Conservation (phyloP, 2,797 vertebrate species). For the Sebastiscus albofasciatus region DNA sequence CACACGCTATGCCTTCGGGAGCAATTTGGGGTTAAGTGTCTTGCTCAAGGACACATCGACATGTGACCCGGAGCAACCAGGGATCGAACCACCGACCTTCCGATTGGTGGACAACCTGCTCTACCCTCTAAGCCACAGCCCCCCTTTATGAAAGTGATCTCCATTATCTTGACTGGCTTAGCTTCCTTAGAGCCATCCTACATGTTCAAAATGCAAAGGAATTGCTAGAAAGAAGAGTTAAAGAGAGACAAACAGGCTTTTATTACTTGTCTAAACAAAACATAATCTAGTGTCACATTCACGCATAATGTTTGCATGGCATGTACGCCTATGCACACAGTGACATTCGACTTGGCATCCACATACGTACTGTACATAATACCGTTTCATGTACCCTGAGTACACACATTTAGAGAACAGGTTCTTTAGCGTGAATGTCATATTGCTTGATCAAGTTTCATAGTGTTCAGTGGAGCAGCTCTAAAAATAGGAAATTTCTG, state of each 20-base stretch:
- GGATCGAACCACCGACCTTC: too few relatives aligned
- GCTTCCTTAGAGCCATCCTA: neutral
- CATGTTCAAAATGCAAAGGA: neutral
- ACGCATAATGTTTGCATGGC: neutral
- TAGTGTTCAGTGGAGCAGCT: slow-evolving; percentile 2
- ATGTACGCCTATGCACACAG: neutral
- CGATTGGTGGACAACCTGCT: too few relatives aligned
- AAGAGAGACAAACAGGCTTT: neutral
- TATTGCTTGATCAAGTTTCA: slow-evolving; percentile 34
- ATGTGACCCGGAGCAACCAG: too few relatives aligned
- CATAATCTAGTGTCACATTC: slow-evolving; percentile 14
- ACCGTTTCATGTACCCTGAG: slow-evolving; percentile 26
- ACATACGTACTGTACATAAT: neutral
- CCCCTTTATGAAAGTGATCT: neutral
- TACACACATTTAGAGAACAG: neutral
- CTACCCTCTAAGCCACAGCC: too few relatives aligned
- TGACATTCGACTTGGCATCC: slow-evolving; percentile 5
- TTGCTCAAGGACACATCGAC: too few relatives aligned
- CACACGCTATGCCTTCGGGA: too few relatives aligned
- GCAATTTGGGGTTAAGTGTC: too few relatives aligned
- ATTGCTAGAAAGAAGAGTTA: neutral
- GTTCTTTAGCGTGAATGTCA: slow-evolving; percentile 37
- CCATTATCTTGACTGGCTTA: neutral
- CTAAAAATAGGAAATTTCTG: slow-evolving; percentile 25
- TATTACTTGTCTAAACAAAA: slow-evolving; percentile 10